These are phyloP conservation scores for Monodelphis domestica DNA, from an alignment of 2,797 vertebrate genomes.

Conservation along the genomic window DNA sequence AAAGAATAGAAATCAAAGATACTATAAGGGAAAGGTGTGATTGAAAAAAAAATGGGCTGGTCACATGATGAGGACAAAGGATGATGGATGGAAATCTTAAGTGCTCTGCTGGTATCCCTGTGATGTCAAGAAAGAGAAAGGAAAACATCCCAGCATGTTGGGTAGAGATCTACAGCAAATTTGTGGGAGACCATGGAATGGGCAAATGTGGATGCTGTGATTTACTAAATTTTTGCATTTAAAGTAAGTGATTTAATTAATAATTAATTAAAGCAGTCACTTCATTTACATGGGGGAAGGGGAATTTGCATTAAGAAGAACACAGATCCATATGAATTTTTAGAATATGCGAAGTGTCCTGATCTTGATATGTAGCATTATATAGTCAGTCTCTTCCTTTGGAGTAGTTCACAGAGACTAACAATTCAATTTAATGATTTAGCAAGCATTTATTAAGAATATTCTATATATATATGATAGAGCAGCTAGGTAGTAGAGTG, in stretches of 20 bases:
- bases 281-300: neutral
- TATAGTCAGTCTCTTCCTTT: neutral
- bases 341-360: neutral
- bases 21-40: neutral
- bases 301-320: neutral
- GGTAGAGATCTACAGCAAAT: neutral
- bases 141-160: neutral
- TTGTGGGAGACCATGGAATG: neutral
- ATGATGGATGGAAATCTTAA: neutral
- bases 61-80: neutral
- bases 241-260: neutral
- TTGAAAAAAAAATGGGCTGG: neutral
- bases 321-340: neutral
- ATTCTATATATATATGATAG: too few species aligned
- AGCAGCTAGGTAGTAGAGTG: too few species aligned
- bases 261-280: neutral
- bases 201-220: neutral
- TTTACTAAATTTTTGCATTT: neutral
- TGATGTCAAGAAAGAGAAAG: neutral
- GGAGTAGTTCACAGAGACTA: neutral
- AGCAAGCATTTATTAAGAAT: neutral
- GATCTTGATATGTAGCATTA: neutral
- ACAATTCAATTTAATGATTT: neutral
- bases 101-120: neutral
- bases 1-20: neutral